phyloP scores from a whole-genome alignment of 2,113 vertebrate species.

The Indri indri region DNA sequence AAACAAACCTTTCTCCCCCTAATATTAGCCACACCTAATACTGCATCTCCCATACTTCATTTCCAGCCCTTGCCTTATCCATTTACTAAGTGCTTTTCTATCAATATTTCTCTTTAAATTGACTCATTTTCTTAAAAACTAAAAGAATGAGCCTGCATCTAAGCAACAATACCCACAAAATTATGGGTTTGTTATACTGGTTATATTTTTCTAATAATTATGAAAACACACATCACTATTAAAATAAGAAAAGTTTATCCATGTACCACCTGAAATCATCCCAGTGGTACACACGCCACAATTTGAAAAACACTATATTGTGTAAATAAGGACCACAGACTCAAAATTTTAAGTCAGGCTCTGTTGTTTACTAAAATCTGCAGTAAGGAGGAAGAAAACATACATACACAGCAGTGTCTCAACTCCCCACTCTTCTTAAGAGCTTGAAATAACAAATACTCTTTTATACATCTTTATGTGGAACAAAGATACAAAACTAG shows the following conservation, averaged over 20 bases:
- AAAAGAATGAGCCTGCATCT: background rate
- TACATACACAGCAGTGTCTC: background rate
- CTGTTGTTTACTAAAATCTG: background rate
- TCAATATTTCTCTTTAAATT: background rate
- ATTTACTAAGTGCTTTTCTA: background rate
- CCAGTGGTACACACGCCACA: background rate
- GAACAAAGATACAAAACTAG: background rate
- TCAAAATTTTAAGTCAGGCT: background rate
- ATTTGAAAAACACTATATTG: background rate
- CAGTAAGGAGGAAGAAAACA: background rate
- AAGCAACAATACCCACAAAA: background rate
- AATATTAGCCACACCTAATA: background rate
- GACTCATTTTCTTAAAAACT: background rate
- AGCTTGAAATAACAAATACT: background rate
- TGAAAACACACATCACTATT: background rate
- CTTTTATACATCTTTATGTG: background rate
- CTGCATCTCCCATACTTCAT: background rate
- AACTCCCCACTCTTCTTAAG: background rate
- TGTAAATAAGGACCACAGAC: conserved; percentile 19
- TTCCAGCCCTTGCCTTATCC: background rate
- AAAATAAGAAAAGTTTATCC: background rate
- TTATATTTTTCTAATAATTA: background rate
- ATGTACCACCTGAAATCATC: background rate
- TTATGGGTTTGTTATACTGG: background rate
- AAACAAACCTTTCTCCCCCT: background rate